Evolutionary conservation across 2,113 vertebrate species (phyloP), one percentile per base, ranked within the genome.

Genomic region (Macrotus californicus): DNA sequence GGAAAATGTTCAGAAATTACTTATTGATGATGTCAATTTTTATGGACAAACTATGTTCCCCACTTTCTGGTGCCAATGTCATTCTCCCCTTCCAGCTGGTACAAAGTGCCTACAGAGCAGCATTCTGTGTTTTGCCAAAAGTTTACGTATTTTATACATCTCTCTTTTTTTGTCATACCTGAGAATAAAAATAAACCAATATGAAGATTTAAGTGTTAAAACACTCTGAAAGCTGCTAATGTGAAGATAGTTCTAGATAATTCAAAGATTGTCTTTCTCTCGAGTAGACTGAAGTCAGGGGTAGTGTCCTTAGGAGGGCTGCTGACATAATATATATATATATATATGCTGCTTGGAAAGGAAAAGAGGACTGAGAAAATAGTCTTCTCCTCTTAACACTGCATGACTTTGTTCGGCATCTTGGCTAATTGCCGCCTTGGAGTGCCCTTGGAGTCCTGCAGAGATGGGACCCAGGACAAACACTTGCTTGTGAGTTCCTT

Each of bases 391-490:
- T 22, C 3, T 34, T 7, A 61, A 94, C 91, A 94, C 92, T 85
- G 76, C 3, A 2, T 56, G 67, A 86, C 76, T 97, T 95, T 94
- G 90, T 95, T 73, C 88, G 61, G 18, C 29, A 29, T 79, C 43
- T 87, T 94, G 96, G 94, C 92, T 52, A 52, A 73, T 11, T 54
- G 92, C 94, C 85, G 76, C 76, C 41, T 41, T 64, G 41, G 11
- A 86, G 82, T 31, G 67, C 52, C 89, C 50, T 90, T 31, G 0
- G 72, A 69, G 81, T 59, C 91, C 93, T 5, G 6, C 73, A 88
- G 92, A 87, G 88, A 94, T 79, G 88, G 76, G 39, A 75, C 54
- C 6, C 13, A 41, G 54, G 21, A 70, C 94, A 76, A 95, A 95
- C 56, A 83, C 61, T 76, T 26, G 66, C 34, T 70, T 80, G 34